Percentiles rank a stretch among this genome's conserved stretches.
Evolutionary conservation across 2,797 vertebrate genomes (phyloP).

Genomic region (Malurus splendens): DNA sequence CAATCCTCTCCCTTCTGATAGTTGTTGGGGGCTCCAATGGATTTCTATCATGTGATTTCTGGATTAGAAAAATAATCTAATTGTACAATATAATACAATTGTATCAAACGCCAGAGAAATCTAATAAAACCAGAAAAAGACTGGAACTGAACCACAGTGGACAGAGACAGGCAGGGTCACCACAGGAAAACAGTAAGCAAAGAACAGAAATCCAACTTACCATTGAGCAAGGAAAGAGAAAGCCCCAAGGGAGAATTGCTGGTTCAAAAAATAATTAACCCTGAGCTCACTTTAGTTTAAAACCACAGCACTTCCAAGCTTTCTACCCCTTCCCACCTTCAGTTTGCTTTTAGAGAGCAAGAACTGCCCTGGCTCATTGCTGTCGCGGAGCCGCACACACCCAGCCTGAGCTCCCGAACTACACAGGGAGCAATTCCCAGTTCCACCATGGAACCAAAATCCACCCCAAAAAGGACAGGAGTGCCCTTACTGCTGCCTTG

Average conservation of each 20-base stretch:
- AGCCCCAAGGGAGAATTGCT: neutral
- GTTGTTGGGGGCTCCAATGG: neutral
- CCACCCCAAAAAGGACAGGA: neutral
- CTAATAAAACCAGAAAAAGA: neutral
- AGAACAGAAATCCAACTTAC: neutral
- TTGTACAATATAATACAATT: too few relatives aligned
- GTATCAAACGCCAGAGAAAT: neutral
- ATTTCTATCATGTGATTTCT: neutral
- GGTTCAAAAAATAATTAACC: neutral
- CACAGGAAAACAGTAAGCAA: neutral
- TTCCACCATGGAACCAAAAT: fast-evolving
- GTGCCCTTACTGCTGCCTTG: neutral
- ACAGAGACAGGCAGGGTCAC: neutral
- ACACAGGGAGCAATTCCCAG: neutral
- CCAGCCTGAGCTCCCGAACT: neutral
- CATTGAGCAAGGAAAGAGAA: neutral
- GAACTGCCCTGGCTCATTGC: neutral
- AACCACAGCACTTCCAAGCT: neutral
- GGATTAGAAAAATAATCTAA: neutral
- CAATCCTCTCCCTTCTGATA: neutral
- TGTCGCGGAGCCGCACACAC: neutral
- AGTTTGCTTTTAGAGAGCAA: neutral
- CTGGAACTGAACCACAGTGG: neutral
- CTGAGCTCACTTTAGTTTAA: neutral
- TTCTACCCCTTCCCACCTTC: neutral